phyloP scores from a whole-genome alignment of 2,888 invertebrate genomes.

The Sesamia inferens region DNA sequence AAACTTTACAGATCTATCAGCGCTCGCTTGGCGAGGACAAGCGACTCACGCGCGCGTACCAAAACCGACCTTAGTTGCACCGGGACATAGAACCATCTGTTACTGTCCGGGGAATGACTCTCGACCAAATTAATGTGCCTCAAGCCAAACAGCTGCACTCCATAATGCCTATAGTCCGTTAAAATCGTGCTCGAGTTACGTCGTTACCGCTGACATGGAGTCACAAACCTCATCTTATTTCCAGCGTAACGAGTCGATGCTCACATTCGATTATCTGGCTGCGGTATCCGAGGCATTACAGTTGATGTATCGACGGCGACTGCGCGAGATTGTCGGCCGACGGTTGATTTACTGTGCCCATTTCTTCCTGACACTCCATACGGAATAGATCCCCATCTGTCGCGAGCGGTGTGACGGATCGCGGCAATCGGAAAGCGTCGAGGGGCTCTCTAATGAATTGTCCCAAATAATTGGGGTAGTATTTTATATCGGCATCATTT shows the following conservation, averaged over 20 bases:
- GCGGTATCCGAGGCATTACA: constrained; percentile 90
- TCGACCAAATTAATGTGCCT: constrained; percentile 52
- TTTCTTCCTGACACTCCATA: constrained; percentile 88
- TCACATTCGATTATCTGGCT: constrained; percentile 90
- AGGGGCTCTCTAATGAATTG: constrained; percentile 89
- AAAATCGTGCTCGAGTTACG: constrained; percentile 70
- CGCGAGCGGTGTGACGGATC: constrained; percentile 85
- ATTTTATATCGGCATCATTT: constrained; percentile 89
- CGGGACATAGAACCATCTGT: constrained; percentile 50
- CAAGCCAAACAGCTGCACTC: constrained; percentile 61
- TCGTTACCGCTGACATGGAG: constrained; percentile 71
- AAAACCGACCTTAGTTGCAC: constrained; percentile 77
- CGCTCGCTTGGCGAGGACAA: constrained; percentile 78
- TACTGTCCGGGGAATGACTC: constrained; percentile 55
- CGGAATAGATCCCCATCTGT: constrained; percentile 87
- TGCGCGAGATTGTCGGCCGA: constrained; percentile 88
- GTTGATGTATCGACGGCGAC: constrained; percentile 89
- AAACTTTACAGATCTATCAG: constrained; percentile 90
- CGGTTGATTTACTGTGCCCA: constrained; percentile 87
- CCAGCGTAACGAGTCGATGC: constrained; percentile 89
- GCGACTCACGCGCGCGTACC: constrained; percentile 67
- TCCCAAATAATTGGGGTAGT: constrained; percentile 89
- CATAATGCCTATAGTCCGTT: constrained; percentile 72
- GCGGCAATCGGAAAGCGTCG: constrained; percentile 85
- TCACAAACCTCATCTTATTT: constrained; percentile 88